Evolutionary conservation across 2,888 invertebrate species (phyloP), one percentile per base, ranked within the genome.

Genomic region (Nomada lathburiana): DNA sequence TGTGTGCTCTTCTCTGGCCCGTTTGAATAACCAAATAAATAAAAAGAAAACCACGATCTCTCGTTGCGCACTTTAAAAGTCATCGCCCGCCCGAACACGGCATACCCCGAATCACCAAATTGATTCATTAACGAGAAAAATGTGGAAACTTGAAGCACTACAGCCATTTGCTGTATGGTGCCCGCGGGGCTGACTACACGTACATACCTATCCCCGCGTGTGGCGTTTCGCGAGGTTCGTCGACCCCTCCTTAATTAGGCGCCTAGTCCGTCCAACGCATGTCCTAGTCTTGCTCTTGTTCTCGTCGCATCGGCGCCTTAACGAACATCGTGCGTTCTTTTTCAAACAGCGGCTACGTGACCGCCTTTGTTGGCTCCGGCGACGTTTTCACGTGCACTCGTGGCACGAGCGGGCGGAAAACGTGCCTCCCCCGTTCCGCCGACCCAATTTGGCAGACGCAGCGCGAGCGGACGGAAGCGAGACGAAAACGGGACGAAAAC

Each of bases 291-390:
- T 52, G 23, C 13, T 63, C 62, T 65, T 55, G 72, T 60, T 68
- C 60, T 26, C 76, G 55, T 52, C 60, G 76, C 65, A 65, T 76
- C 50, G 70, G 73, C 62, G 79, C 73, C 64, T 76, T 67, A 63
- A 72, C 44, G 72, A 63, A 53, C 26, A 42, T 63, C 18, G 72
- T 50, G 29, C 13, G 60, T 57, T 63, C 26, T 42, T 64, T 69
- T 57, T 59, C 57, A 20, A 76, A 57, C 47, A 18, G 29, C n/a
- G 16, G n/a, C 60, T 70, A 70, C 60, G 67, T 67, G 74, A 52
- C 60, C 42, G 59, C n/a, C 74, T 74, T 67, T 74, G 67, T 67
- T 67, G 57, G 57, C 59, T 23, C 47, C 50, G 23, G 18, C 23
- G 29, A 13, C 71, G 62, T 42, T 63, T 63, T 59, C 71, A 26